Percentiles rank a stretch among this genome's conserved stretches.
These are phyloP conservation scores for Chauna torquata DNA, from an alignment of 2,113 vertebrate genomes.

Conservation along the genomic window DNA sequence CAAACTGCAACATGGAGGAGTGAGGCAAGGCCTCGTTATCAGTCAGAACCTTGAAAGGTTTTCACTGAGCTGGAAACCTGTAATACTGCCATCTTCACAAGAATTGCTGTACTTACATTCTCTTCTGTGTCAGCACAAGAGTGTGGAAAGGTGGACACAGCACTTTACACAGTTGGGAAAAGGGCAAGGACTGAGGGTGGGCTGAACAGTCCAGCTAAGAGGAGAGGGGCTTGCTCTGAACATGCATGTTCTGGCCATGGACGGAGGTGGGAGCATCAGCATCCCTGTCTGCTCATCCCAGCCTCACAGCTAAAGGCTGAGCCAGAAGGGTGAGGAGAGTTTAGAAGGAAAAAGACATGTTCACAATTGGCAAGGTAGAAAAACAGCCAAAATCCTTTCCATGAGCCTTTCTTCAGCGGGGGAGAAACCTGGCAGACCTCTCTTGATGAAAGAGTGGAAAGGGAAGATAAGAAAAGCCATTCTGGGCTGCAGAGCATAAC, in stretches of 20 bases:
- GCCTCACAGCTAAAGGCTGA: neutral
- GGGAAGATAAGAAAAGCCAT: neutral
- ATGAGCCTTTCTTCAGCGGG: neutral
- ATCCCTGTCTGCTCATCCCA: neutral
- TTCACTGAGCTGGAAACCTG: neutral
- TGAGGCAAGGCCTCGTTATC: neutral
- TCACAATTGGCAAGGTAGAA: neutral
- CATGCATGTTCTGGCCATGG: neutral
- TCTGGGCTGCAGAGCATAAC: neutral
- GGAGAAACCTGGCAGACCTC: neutral
- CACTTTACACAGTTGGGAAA: neutral
- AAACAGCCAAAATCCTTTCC: neutral
- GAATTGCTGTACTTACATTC: neutral
- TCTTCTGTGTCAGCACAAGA: neutral
- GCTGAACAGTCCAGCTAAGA: neutral
- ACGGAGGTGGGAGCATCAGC: neutral
- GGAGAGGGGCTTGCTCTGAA: neutral
- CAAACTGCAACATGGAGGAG: neutral
- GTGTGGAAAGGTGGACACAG: neutral
- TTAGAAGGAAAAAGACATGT: neutral
- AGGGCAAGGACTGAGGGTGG: neutral
- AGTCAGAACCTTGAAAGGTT: neutral
- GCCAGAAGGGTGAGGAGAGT: neutral
- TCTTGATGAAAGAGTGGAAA: neutral
- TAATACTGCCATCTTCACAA: neutral